Base-by-base conservation (phyloP, 1,140 invertebrate genomes). In the Holcopasites calliopsidis region DNA sequence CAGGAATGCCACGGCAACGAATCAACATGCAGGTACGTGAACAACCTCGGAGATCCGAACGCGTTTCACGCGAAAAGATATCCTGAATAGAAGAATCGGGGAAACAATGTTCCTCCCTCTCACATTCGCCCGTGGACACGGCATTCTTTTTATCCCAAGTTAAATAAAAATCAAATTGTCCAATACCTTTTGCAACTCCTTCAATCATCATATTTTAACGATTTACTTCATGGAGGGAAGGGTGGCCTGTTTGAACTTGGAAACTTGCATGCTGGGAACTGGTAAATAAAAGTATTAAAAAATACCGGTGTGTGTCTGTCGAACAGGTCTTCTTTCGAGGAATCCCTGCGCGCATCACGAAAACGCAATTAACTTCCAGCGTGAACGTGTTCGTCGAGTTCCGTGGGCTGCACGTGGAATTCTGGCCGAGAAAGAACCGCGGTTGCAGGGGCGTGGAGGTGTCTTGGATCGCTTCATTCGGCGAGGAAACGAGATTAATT, bases 1-100 rank as follows among this genome's bases (percentile, higher is more conserved):
- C 23, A 84, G 79, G 86, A 86, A 87, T 86, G 82, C 80, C 77
- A 82, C 65, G 70, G 78, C 64, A 64, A 49, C 77, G 72, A 85
- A 62, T 85, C 83, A 74, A 65, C 58, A 58, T 79, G 35, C 80
- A 80, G 84, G 78, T 85, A 86, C 76, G 72, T 58, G 54, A 72
- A 82, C n/a, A 72, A 76, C 60, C 74, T 74, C 71, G 38, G 28
- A 3, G n/a, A 23, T 31, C n/a, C 31, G 50, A 38, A 64, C 64
- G 23, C 57, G 26, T 26, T 47, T 42, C 21, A 35, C 44, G 52
- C 13, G 52, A 70, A 61, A 33, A 42, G 49, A 62, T 62, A 62
- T 62, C 60, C 38, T 40, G 5, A 13, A 38, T 10, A 18, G 54
- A 5, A 21, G n/a, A n/a, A n/a, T n/a, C n/a, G n/a, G n/a, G n/a